Base-by-base conservation (phyloP, 2,888 invertebrate genomes). In the Pseudococcus viburni region DNA sequence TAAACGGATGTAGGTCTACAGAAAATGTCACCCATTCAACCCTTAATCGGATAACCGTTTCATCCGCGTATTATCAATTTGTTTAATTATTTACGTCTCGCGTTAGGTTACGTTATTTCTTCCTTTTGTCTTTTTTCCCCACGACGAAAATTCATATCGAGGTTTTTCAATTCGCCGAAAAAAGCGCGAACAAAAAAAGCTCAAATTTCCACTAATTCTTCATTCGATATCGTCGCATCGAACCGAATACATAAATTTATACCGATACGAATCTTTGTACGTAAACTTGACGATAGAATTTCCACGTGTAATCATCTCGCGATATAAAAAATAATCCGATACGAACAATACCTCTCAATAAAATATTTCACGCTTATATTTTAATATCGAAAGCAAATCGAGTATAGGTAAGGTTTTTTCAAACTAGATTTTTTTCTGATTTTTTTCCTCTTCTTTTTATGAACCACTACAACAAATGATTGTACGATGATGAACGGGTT, bases 401-500 rank as follows among this genome's bases (percentile, higher is more conserved):
- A 33, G 33, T 33, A 42, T 42, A 33, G 9, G 12, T 26, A 26
- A 4, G 33, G 33, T 73, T 33, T 73, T 68, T 42, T 17, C 42
- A 39, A n/a, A 39, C 26, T 73, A 1, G 73, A 7, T 80, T 42
- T 42, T 83, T 83, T 83, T 83, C 46, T 0, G 9, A 83, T 11
- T 83, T 46, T 83, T 42, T 83, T 42, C 42, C 17, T 42, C 7
- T 33, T 83, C 80, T 83, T 46, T 42, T 83, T 83, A 83, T 46
- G 80, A 83, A 83, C 80, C 80, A 42, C 80, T 83, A 83, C 42
- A 83, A 83, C 80, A 83, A 83, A 83, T 46, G 80, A 83, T 46
- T 46, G 46, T 83, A 83, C 42, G 46, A 83, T 83, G 80, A 83
- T 83, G 80, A 83, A 83, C 80, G 80, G 80, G 80, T 83, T 83